Base-by-base conservation (phyloP, 2,797 vertebrate species). In the Girardinus metallicus region DNA sequence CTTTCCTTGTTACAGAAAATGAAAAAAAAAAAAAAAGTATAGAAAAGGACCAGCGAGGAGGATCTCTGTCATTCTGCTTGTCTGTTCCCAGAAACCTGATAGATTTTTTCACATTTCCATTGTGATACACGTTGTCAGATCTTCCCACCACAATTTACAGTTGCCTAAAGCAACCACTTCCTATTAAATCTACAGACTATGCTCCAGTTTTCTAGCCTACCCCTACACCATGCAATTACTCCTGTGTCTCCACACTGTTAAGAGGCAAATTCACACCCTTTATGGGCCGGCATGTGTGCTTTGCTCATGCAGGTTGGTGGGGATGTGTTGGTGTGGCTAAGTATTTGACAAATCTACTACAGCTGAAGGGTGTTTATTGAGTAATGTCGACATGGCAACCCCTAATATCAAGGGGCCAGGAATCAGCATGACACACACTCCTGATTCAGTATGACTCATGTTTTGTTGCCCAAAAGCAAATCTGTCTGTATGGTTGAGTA, bases 91-190 rank as follows among this genome's bases (percentile, higher is more conserved):
- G 92, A 89, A 91, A 94, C 80, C 81, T 86, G 86, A 89, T 83
- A 87, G 85, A 90, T 88, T 93, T 70, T 15, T n/a, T 18, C 89
- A 87, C 86, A 86, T 93, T 94, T 93, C 87, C 91, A 93, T 93
- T 89, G 90, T 92, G 93, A 94, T 93, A 86, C 90, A 92, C 88
- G 91, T 93, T 92, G 92, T 94, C 93, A 92, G 92, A 94, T 95
- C 91, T 93, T 91, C 89, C 87, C 83, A 73, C 79, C 84, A 89
- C 90, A 94, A 94, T 95, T 95, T 91, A 95, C 78, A 91, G 86
- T 91, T 0, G 91, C 93, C 94, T 89, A 49, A 83, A 91, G 91
- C 92, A 80, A 92, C 88, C 18, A 70, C 88, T 85, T 83, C 90
- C 92, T 92, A 94, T 94, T 93, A 92, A 93, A 91, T 91, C 88